Conservation (phyloP, 2,113 vertebrate species). For the Lipophrys pholis region DNA sequence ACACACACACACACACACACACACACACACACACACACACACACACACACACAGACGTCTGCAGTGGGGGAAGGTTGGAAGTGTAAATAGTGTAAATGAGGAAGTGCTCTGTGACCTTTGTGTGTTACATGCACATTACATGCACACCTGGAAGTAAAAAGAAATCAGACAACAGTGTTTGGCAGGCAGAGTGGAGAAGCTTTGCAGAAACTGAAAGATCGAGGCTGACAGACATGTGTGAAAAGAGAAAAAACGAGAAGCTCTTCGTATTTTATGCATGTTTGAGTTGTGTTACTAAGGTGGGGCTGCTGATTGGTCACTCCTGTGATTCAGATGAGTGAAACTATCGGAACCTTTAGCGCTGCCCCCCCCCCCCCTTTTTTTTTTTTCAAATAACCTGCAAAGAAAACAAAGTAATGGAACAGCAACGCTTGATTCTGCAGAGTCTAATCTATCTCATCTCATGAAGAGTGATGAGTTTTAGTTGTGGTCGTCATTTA, state of each 20-base stretch:
- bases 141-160: constrained; percentile 64
- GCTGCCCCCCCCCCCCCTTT: not conserved
- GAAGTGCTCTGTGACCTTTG: constrained; percentile 79
- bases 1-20: constrained; percentile 29
- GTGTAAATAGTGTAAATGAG: constrained; percentile 64
- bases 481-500: constrained; percentile 10
- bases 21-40: constrained; percentile 29
- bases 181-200: constrained; percentile 34
- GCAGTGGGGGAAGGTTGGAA: constrained; percentile 38
- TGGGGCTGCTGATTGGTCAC: constrained; percentile 11
- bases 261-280: not conserved
- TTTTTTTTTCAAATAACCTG: not conserved
- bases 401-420: constrained; percentile 2
- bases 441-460: constrained; percentile 2
- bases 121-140: constrained; percentile 53
- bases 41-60: constrained; percentile 8
- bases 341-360: not conserved
- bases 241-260: too few species aligned
- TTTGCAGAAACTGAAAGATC: constrained; percentile 21
- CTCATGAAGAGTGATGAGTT: not conserved
- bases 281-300: not conserved
- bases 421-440: not conserved
- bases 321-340: constrained; percentile 1
- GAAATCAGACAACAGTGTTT: constrained; percentile 30
- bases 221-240: too few species aligned